Evolutionary conservation across 2,797 vertebrate species (phyloP), one percentile per base, ranked within the genome.

Genomic region (Ctenopoma kingsleyae): DNA sequence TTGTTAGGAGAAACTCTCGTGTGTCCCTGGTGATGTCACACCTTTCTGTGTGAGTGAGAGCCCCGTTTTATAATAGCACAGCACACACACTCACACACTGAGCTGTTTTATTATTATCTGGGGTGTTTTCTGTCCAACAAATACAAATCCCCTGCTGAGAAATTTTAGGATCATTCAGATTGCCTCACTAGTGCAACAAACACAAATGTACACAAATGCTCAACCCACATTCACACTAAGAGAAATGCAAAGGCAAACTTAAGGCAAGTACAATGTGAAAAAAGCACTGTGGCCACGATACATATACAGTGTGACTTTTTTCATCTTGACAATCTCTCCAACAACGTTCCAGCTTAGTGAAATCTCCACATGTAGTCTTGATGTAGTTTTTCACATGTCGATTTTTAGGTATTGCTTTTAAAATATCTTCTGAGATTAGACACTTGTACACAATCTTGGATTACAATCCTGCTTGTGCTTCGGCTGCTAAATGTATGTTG

Each of bases 11-110:
- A 78, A 84, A 86, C 55, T 71, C 47, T 61, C 43, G 58, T 68
- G 71, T 58, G 51, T 84, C 63, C 69, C 74, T 58, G 69, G 67
- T 85, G 79, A 82, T 79, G 76, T 84, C 78, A 69, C 73, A 78
- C 74, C 57, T 79, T 70, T 88, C 44, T 80, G 60, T 81, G 64
- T 57, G 50, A 61, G 51, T 68, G 61, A 59, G 65, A 55, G 40
- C 49, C 54, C 20, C 68, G 23, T 68, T 81, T 82, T 75, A 67
- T 75, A 81, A 62, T 51, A 52, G 70, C 41, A 35, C 41, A 43
- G 20, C 38, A 67, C 27, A 44, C 48, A 59, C 58, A 27, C 44
- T 54, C 30, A 71, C 57, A 78, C 30, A 64, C 15, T 8, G 3
- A 55, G 55, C 16, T 61, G 32, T 64, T 58, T 56, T 74, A 66